These are phyloP conservation scores for Papilio gigon DNA, from an alignment of 2,888 invertebrate genomes.

Conservation along the genomic window DNA sequence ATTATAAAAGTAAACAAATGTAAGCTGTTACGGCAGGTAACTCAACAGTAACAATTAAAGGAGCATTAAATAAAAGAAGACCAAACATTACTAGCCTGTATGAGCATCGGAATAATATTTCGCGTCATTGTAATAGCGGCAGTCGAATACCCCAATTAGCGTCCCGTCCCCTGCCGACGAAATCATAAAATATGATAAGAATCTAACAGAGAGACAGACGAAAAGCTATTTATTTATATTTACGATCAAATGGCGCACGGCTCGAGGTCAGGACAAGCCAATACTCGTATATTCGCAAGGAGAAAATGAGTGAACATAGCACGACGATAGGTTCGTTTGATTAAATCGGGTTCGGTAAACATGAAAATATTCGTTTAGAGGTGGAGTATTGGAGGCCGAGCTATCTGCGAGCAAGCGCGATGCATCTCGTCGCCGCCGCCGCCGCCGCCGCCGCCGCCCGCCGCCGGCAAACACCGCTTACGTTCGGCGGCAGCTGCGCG, in stretches of 20 bases:
- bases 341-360: constrained; percentile 37
- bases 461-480: constrained; percentile 72
- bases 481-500: constrained; percentile 67
- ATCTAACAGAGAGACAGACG: constrained; percentile 71
- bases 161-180: constrained; percentile 66
- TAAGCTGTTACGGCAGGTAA: neutral
- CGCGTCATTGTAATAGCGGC: neutral
- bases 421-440: constrained; percentile 63
- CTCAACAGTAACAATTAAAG: neutral
- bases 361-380: constrained; percentile 33
- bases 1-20: neutral
- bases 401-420: constrained; percentile 51
- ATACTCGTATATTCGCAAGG: constrained; percentile 22
- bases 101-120: neutral
- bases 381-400: constrained; percentile 54
- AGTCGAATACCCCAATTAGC: constrained; percentile 63
- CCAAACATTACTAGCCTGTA: neutral
- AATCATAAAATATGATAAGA: constrained; percentile 77
- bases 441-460: constrained; percentile 51
- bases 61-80: neutral
- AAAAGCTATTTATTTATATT: constrained; percentile 77
- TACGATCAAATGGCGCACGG: constrained; percentile 72
- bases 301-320: constrained; percentile 11
- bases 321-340: constrained; percentile 20
- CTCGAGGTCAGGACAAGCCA: constrained; percentile 49